These are phyloP conservation scores for Anguilla pacifica DNA, from an alignment of 2,797 vertebrate genomes.

Conservation along the genomic window DNA sequence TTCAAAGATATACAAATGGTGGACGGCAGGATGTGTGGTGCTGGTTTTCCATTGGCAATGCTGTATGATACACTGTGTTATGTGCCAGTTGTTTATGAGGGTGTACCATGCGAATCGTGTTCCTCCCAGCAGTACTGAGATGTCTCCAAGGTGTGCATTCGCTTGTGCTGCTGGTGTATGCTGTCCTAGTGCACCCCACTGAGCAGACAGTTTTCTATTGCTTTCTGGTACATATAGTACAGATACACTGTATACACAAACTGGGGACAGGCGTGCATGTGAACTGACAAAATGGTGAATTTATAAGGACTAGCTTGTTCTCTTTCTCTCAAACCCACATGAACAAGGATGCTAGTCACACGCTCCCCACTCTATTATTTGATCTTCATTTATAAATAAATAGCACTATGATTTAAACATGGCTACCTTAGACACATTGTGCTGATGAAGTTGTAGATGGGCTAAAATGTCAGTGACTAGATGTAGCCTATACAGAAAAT, in stretches of 20 bases:
- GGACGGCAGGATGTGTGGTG: neutral
- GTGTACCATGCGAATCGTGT: neutral
- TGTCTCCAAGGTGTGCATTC: neutral
- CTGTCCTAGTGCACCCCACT: neutral
- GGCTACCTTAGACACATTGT: neutral
- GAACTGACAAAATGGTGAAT: neutral
- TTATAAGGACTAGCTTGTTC: neutral
- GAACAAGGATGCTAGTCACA: neutral
- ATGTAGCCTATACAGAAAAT: neutral
- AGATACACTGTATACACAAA: neutral
- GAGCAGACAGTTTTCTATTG: neutral
- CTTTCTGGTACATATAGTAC: neutral
- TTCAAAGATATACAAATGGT: neutral
- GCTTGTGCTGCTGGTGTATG: neutral
- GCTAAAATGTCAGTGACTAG: neutral
- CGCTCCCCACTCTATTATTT: neutral
- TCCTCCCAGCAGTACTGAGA: constrained; percentile 2
- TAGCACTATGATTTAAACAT: neutral
- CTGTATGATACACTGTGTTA: neutral
- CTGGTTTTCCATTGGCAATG: neutral
- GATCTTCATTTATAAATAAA: neutral
- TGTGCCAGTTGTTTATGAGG: neutral
- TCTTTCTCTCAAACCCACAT: neutral
- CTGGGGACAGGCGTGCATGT: neutral
- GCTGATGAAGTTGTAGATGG: neutral